These are phyloP conservation scores for Noturus placidus DNA, from an alignment of 2,113 vertebrate genomes.

Conservation along the genomic window DNA sequence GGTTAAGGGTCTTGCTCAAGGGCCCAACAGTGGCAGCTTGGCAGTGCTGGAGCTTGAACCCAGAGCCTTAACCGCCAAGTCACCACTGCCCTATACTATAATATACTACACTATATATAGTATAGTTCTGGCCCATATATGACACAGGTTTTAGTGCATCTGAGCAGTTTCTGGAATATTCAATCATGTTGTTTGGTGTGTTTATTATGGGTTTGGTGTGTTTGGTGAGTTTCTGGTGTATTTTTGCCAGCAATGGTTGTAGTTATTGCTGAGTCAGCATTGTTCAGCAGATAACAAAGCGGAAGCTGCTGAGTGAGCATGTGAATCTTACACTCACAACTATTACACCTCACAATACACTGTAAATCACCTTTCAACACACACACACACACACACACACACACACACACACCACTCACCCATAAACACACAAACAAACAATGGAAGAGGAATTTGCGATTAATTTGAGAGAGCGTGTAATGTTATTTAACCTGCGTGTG, in stretches of 20 bases:
- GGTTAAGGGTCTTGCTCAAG: no score
- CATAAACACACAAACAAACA: not conserved
- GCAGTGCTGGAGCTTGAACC: no score
- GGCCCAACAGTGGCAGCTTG: no score
- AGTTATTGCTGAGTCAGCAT: slow-evolving; percentile 5
- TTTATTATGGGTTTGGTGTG: not conserved
- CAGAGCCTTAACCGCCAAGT: no score
- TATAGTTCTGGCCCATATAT: no score
- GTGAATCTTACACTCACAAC: not conserved
- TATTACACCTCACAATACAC: not conserved
- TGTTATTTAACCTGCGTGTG: not conserved
- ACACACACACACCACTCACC: not conserved
- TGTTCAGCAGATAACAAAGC: not conserved
- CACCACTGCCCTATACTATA: no score
- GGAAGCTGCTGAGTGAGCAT: slow-evolving; percentile 2
- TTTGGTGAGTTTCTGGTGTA: not conserved
- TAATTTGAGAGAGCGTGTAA: not conserved
- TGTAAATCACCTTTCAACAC: not conserved
- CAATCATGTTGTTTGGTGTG: not conserved
- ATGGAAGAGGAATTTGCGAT: not conserved
- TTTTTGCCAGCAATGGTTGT: not conserved
- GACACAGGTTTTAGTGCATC: not conserved
- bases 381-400: not conserved
- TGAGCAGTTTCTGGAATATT: not conserved
- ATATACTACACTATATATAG: no score